Conservation (phyloP, 2,888 invertebrate genomes). For the Hirtodrosophila trivittata region DNA sequence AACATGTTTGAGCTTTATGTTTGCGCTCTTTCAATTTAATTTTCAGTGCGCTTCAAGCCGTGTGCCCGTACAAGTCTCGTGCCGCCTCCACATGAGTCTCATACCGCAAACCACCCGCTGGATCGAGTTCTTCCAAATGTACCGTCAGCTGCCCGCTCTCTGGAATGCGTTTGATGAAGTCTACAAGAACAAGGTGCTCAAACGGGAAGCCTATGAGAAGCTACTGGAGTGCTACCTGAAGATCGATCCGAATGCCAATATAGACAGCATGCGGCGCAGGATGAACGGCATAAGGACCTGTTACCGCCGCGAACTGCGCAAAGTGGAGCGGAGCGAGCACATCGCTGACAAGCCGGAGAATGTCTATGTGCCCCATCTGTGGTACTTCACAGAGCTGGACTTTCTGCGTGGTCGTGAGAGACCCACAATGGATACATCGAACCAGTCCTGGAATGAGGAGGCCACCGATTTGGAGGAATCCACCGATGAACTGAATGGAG, state of each 20-base stretch:
- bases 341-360: background rate
- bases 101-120: conserved; percentile 33
- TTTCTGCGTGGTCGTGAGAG: conserved; percentile 26
- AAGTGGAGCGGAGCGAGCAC: conserved; percentile 43
- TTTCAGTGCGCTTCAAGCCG: conserved; percentile 27
- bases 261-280: conserved; percentile 45
- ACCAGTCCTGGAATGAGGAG: conserved; percentile 8
- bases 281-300: conserved; percentile 50
- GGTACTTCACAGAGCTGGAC: conserved; percentile 38
- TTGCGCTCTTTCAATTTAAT: background rate
- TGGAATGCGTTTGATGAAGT: conserved; percentile 29
- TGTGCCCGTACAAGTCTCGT: conserved; percentile 10
- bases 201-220: conserved; percentile 8
- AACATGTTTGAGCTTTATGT: conserved; percentile 20
- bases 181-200: conserved; percentile 35
- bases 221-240: conserved; percentile 28
- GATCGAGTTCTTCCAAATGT: conserved; percentile 36
- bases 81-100: conserved; percentile 24
- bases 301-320: conserved; percentile 48
- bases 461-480: background rate
- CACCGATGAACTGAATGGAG: background rate
- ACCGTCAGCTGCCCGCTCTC: conserved; percentile 38
- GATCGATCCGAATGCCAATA: conserved; percentile 37
- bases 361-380: conserved; percentile 47
- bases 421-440: background rate